Conservation (phyloP, 2,888 invertebrate species). For the Strigamia maritima region DNA sequence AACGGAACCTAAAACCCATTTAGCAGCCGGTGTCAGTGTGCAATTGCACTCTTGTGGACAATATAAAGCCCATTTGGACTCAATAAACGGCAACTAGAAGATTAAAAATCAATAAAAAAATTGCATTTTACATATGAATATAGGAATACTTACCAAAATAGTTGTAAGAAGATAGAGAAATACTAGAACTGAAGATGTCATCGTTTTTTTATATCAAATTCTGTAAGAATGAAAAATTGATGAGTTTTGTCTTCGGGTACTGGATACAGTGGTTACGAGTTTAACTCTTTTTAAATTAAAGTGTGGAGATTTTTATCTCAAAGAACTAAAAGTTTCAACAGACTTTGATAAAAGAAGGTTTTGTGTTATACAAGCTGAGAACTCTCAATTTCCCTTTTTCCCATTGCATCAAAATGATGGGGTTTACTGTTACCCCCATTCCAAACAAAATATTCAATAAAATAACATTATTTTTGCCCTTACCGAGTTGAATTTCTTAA, state of each 20-base stretch:
- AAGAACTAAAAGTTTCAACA: not conserved
- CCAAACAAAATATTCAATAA: not conserved
- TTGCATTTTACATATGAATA: not conserved
- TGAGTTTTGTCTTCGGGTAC: not conserved
- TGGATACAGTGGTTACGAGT: not conserved
- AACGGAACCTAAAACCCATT: not conserved
- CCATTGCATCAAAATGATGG: not conserved
- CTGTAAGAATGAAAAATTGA: not conserved
- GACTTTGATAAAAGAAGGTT: not conserved
- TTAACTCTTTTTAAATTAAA: not conserved
- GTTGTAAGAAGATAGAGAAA: not conserved
- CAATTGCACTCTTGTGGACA: not conserved
- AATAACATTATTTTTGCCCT: not conserved
- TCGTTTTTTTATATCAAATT: not conserved
- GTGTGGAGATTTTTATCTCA: not conserved
- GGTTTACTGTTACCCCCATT: not conserved
- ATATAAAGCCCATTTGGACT: not conserved
- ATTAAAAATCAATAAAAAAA: not conserved
- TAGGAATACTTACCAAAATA: not conserved
- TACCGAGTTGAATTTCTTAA: not conserved
- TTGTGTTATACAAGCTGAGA: not conserved
- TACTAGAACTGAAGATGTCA: not conserved
- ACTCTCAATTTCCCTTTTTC: not conserved
- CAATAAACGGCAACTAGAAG: not conserved
- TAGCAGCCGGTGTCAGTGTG: not conserved